Conservation (phyloP, 2,113 vertebrate species). For the Athene noctua region DNA sequence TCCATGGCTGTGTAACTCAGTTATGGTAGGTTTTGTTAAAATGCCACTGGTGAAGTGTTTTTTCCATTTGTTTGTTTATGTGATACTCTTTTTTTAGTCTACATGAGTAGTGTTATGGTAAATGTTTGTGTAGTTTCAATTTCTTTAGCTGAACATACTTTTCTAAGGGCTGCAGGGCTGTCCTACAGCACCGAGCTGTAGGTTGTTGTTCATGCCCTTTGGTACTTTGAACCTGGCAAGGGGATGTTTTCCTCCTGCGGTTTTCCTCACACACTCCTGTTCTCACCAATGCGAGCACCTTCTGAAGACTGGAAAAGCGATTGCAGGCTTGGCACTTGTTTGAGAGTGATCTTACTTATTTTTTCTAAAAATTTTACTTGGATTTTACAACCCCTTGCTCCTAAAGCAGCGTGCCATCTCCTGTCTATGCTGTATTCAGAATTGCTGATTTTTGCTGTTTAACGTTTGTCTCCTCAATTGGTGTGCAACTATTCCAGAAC, state of each 20-base stretch:
- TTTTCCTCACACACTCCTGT: neutral
- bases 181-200: neutral
- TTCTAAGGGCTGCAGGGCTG: neutral
- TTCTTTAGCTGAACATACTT: neutral
- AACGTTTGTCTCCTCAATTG: neutral
- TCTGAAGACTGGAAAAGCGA: neutral
- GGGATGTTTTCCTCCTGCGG: neutral
- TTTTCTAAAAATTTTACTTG: neutral
- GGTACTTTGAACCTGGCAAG: neutral
- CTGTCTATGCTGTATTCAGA: rapidly evolving
- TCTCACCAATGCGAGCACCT: rapidly evolving
- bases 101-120: neutral
- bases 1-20: neutral
- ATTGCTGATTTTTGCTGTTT: neutral
- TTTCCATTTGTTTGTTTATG: neutral
- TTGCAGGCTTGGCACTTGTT: neutral
- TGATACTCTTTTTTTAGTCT: neutral
- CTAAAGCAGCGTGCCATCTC: neutral
- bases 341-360: neutral
- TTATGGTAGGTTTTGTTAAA: neutral
- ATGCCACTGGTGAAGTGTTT: neutral
- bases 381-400: neutral
- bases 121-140: neutral
- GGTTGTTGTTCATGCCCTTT: neutral
- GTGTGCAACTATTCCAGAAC: neutral